Percentiles rank a stretch among this genome's conserved stretches.
phyloP scores from a whole-genome alignment of 1,140 invertebrate genomes.

The Helicorthomorpha holstii region DNA sequence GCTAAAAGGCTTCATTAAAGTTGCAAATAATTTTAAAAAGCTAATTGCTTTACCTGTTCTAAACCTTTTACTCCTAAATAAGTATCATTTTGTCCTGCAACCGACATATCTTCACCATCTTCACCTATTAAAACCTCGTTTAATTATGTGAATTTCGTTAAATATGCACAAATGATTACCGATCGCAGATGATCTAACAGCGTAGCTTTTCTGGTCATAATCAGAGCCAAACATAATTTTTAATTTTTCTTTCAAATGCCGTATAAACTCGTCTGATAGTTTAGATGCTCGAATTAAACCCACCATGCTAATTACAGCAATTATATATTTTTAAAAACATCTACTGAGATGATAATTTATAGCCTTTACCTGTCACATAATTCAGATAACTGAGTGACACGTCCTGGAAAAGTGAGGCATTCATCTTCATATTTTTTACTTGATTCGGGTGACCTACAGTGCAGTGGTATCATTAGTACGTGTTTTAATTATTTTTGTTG shows the following conservation, averaged over 20 bases:
- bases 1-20: conserved; percentile 16
- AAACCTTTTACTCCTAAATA: conserved; percentile 41
- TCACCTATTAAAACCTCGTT: conserved; percentile 27
- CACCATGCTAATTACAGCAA: too few relatives aligned
- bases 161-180: conserved; percentile 19
- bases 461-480: too few relatives aligned
- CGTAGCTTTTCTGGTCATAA: conserved; percentile 16
- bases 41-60: conserved; percentile 13
- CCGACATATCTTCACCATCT: conserved; percentile 54
- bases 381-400: too few relatives aligned
- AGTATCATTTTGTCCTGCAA: conserved; percentile 70
- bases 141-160: neutral
- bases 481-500: too few relatives aligned
- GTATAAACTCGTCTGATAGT: too few relatives aligned
- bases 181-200: conserved; percentile 44
- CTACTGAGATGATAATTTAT: too few relatives aligned
- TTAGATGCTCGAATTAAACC: too few relatives aligned
- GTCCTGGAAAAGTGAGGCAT: too few relatives aligned
- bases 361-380: too few relatives aligned
- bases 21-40: neutral
- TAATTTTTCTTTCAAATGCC: neutral
- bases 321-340: too few relatives aligned
- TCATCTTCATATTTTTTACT: too few relatives aligned
- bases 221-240: neutral
- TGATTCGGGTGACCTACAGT: too few relatives aligned